These are phyloP conservation scores for Karalla daura DNA, from an alignment of 2,797 vertebrate species.

Conservation along the genomic window DNA sequence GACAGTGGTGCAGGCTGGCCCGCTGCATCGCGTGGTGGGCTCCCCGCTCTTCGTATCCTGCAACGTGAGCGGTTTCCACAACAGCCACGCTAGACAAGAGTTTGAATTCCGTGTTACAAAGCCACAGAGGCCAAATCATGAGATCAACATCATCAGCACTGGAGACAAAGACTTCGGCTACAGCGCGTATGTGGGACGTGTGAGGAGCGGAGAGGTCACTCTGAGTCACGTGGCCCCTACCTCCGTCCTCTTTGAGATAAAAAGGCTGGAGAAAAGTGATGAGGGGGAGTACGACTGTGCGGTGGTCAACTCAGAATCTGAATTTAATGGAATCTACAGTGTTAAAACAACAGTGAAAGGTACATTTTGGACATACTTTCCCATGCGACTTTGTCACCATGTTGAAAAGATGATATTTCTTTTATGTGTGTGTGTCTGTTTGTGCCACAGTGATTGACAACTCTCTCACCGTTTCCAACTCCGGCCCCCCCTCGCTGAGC, in stretches of 20 bases:
- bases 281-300: conserved; percentile 76
- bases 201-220: conserved; percentile 28
- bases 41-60: conserved; percentile 77
- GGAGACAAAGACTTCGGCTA: rapidly evolving
- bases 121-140: rapidly evolving
- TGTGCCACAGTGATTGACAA: conserved; percentile 87
- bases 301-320: conserved; percentile 16
- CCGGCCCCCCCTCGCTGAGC: conserved; percentile 46
- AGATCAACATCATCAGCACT: conserved; percentile 74
- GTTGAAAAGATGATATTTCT: not conserved
- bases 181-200: rapidly evolving
- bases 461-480: conserved; percentile 82
- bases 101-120: conserved; percentile 68
- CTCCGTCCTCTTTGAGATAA: conserved; percentile 76
- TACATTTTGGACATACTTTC: conserved; percentile 35
- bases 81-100: rapidly evolving
- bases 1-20: conserved; percentile 75
- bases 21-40: conserved; percentile 79
- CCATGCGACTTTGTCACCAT: too few relatives aligned
- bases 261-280: conserved; percentile 56
- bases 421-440: conserved; percentile 23
- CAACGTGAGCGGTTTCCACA: conserved; percentile 71
- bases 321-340: conserved; percentile 65
- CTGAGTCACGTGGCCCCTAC: conserved; percentile 57
- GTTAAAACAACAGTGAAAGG: conserved; percentile 74